Evolutionary conservation across 2,113 vertebrate species (phyloP), one percentile per base, ranked within the genome.

Genomic region (Saimiri boliviensis): DNA sequence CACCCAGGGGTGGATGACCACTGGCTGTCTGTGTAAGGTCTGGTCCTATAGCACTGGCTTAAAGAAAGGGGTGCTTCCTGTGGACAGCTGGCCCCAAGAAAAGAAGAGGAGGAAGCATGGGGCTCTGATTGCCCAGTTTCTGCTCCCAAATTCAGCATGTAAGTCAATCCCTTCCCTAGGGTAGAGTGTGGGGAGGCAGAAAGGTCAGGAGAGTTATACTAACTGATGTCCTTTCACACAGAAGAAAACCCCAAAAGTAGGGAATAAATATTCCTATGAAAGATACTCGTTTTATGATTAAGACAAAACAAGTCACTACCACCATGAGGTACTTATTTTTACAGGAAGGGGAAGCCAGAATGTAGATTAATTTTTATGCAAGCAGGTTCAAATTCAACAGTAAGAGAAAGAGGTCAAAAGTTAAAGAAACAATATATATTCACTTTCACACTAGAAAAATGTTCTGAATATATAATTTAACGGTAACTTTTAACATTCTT

Each of bases 381-480:
- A 80, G 30, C n/a, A 90, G 42, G 54, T 68, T 82, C 25, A 86
- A 95, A 45, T 86, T 92, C 70, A 92, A 80, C n/a, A 88, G 60
- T 6, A 88, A 47, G 87, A 85, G 40, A 90, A 87, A 86, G 73
- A 52, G 11, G 4, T 16, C 71, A 68, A 80, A 92, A 60, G 52
- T 68, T 73, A 80, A 88, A 92, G 54, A 92, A 79, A 85, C 4
- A 70, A 54, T 76, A 56, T 70, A 25, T 76, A 73, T 86, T 52
- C 30, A 79, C 35, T 35, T 89, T 84, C 88, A 95, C 49, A 47
- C 56, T 85, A 89, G 49, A 91, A 52, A 93, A 63, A 79, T 40
- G 25, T 66, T 84, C 74, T 77, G 83, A 93, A 56, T 89, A 89
- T 80, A 42, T 66, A 77, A 89, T 71, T 80, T 63, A 76, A 71